Base-by-base conservation (phyloP, 2,888 invertebrate genomes). In the Apodemia mormo region DNA sequence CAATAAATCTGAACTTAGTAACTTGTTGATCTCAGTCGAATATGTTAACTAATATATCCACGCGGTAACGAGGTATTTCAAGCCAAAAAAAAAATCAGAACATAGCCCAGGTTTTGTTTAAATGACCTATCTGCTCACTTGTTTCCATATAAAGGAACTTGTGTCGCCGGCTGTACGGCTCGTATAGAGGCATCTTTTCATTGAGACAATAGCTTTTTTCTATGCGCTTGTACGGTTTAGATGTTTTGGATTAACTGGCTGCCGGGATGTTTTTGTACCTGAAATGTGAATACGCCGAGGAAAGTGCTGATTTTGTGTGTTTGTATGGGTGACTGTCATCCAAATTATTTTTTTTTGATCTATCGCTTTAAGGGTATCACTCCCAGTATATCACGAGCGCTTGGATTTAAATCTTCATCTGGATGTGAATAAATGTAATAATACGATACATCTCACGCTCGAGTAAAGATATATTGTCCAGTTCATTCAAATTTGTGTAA, bases 171-270 rank as follows among this genome's bases (percentile, higher is more conserved):
- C 72, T 61, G 70, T 72, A 70, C 61, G 6, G 58, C 10, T 68
- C 40, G 66, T 64, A 56, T 33, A 49, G 58, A 70, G 72, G 68
- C 70, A 70, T 74, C 70, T 67, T 72, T 70, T 70, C 70, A 70
- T 70, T 68, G 70, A 69, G 66, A 72, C 75, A 72, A 71, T 68
- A 73, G 73, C 33, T 61, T 74, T 68, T 69, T 74, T 66, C 71
- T 74, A 72, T 68, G 58, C 69, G 69, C 68, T 68, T 71, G 69
- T 70, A 74, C 70, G 71, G 73, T 74, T 72, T 72, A 71, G 71
- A 54, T 65, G 68, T 71, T 71, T 71, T 70, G 40, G 22, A 40
- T 54, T 66, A 67, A 68, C 67, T 61, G 49, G 43, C 52, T 61
- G 61, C 33, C 7, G 30, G 33, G 30, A 33, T 61, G 61, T 61